Conservation (phyloP, 2,113 vertebrate species). For the Orycteropus afer region DNA sequence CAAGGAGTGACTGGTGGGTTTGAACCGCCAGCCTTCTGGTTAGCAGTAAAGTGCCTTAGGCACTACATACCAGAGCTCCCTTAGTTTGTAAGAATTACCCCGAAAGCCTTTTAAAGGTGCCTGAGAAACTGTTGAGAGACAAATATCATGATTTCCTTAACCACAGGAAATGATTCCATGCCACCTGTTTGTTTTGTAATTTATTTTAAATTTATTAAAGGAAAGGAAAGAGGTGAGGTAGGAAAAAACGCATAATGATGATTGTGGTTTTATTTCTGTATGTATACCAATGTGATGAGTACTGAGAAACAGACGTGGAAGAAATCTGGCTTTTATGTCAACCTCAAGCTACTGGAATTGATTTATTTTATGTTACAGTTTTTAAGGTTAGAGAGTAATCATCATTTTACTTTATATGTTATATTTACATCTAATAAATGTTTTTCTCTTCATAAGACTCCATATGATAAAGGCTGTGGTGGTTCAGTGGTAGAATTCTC, state of each 20-base stretch:
- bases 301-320: background rate
- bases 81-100: slow-evolving; percentile 27
- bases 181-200: background rate
- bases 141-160: slow-evolving; percentile 12
- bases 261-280: background rate
- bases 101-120: slow-evolving; percentile 45
- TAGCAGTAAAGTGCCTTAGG: too few species aligned
- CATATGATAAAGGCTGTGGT: background rate
- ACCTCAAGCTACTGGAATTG: background rate
- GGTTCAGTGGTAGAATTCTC: background rate
- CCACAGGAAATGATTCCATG: background rate
- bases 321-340: background rate
- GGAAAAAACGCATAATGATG: background rate
- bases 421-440: slow-evolving; percentile 46
- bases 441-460: background rate
- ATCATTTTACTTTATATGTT: background rate
- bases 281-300: background rate
- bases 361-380: slow-evolving; percentile 18
- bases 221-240: background rate
- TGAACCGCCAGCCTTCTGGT: too few species aligned
- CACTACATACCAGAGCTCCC: too few species aligned
- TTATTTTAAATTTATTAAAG: slow-evolving; percentile 37
- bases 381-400: slow-evolving; percentile 5
- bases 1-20: too few species aligned
- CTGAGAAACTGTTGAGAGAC: slow-evolving; percentile 9